Base-by-base conservation (phyloP, 2,797 vertebrate species). In the Pitangus sulphuratus region DNA sequence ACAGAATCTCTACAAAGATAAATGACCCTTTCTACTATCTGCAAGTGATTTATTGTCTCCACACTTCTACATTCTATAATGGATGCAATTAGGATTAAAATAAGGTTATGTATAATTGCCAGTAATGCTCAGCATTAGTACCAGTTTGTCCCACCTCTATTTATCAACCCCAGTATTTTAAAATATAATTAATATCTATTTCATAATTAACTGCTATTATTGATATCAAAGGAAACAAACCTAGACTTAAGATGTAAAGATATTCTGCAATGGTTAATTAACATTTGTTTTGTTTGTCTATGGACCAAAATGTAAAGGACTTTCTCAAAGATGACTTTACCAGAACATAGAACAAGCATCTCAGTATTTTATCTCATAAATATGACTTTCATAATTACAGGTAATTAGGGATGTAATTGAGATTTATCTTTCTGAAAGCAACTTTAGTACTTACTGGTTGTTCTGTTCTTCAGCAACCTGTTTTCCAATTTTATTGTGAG, bases 71-170 rank as follows among this genome's bases (percentile, higher is more conserved):
- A 20, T 90, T 86, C 87, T n/a, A 58, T 92, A 97, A 96, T 56
- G 31, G 48, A 71, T 85, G 17, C 79, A 93, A 93, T 96, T 81
- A 93, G 37, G 95, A 91, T 78, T 95, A 90, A 96, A 95, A 87
- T 61, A 79, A 91, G 69, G 80, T 92, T 94, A 77, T 35, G 13
- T 87, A 31, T 93, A 91, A 95, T 79, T 97, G 42, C 57, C 58
- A 66, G 33, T 24, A 81, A 35, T 58, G 51, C 44, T 91, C 21
- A 20, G 42, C 14, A 1, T 80, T 84, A 80, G 70, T 74, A 83
- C 37, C 45, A 51, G 35, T 80, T 94, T 95, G 42, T 81, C 45
- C 51, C 64, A 93, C 65, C 54, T 92, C 80, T 95, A 68, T 64
- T 69, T 18, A 50, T 81, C 62, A 81, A 58, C 53, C 30, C 9